Percentiles rank a stretch among this genome's conserved stretches.
Conservation (phyloP, 2,113 vertebrate species). For the Dasyprocta punctata region DNA sequence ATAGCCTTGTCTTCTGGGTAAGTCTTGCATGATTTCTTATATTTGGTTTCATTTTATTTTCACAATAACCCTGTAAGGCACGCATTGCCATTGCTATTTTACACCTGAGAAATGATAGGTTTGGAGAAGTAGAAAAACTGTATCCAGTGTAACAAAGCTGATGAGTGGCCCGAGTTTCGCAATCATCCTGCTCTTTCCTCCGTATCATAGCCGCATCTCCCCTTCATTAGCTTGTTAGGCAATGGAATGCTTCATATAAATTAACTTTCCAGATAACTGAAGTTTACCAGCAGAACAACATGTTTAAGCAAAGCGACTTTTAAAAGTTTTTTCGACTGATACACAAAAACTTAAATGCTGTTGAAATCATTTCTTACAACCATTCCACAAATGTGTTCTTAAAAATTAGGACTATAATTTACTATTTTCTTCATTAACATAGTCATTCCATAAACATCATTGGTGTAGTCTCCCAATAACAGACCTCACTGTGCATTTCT, state of each 20-base stretch:
- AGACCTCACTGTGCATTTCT: background rate
- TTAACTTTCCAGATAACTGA: background rate
- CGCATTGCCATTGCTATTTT: background rate
- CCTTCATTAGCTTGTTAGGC: background rate
- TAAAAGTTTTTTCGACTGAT: background rate
- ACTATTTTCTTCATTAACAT: background rate
- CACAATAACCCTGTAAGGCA: background rate
- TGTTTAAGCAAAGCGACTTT: slow-evolving; percentile 10
- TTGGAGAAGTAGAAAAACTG: background rate
- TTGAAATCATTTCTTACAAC: background rate
- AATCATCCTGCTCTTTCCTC: background rate
- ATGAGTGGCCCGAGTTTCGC: background rate
- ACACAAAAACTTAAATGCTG: background rate
- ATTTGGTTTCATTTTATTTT: background rate
- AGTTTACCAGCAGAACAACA: slow-evolving; percentile 29
- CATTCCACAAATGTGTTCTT: background rate
- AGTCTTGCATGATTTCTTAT: background rate
- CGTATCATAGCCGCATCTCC: background rate
- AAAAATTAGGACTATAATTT: background rate
- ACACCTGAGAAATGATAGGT: background rate
- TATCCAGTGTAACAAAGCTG: background rate
- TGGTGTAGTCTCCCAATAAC: background rate
- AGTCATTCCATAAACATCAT: background rate
- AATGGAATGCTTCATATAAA: background rate
- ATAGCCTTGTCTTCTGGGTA: background rate